Evolutionary conservation across 2,888 invertebrate species (phyloP), one percentile per base, ranked within the genome.

Genomic region (Ophioninae sp.): DNA sequence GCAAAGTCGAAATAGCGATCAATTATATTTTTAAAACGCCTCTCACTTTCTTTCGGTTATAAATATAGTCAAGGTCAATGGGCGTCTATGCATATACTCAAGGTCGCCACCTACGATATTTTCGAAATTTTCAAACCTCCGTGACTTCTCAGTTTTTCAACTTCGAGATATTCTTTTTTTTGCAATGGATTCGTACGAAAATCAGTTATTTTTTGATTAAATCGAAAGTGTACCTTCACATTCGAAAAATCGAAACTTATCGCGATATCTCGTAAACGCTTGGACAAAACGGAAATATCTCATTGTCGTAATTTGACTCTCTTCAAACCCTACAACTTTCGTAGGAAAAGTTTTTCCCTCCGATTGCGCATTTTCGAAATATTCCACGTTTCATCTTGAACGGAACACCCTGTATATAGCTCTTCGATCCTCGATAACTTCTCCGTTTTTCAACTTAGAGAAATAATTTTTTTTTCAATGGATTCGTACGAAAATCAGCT

Each of bases 51-150:
- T 44, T 51, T 72, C 72, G 56, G 71, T 68, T 81, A 78, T 81
- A 82, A 20, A 83, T 80, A 81, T 41, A 67, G 61, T 75, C 75
- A 84, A 81, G 84, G 84, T 81, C 78, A 72, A 44, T 61, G 61
- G 79, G 75, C 75, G 81, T 58, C 75, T 58, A 61, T 67, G 75
- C 59, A 22, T 23, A 56, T 71, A 30, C 17, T 13, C 22, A 61
- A 61, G 17, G 20, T n/a, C 59, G 1, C 3, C 10, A 51, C 44
- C 10, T 10, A 13, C 44, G 44, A 51, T 13, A 51, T 51, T 51
- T 51, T 3, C 44, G 44, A 51, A 51, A 13, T 51, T 13, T 13
- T 13, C 10, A 51, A 9, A 9, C 59, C 20, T 10, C 9, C n/a
- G 30, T 22, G 13, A 10, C 13, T 30, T 63, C 41, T 30, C 41